Evolutionary conservation across 2,888 invertebrate species (phyloP).

Genomic region (Bugula neritina): DNA sequence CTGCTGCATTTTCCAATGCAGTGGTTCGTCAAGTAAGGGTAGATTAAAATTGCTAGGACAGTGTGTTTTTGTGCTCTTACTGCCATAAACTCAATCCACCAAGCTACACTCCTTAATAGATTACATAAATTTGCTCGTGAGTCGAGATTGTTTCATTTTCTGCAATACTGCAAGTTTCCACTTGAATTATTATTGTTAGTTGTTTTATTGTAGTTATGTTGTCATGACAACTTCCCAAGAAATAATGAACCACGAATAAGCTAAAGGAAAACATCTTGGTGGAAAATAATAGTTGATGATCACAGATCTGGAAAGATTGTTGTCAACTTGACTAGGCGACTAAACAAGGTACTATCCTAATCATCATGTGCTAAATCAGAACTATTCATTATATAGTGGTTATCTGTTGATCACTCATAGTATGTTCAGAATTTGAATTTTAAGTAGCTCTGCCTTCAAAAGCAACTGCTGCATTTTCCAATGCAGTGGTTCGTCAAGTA

Average conservation of each 20-base stretch:
- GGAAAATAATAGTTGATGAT: conserved; percentile 99
- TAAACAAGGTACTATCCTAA: conserved; percentile 70
- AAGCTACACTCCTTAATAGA: too few species aligned
- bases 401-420: too few species aligned
- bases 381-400: background rate
- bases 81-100: conserved; percentile 1
- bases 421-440: too few species aligned
- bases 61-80: background rate
- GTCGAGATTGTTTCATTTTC: too few species aligned
- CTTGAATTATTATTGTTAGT: too few species aligned
- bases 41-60: background rate
- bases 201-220: conserved; percentile 54
- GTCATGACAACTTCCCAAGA: conserved; percentile 98
- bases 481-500: conserved; percentile 17
- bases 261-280: conserved; percentile 98
- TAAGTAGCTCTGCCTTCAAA: conserved; percentile 19
- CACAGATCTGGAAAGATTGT: conserved; percentile 99
- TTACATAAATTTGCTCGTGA: too few species aligned
- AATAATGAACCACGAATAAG: conserved; percentile 99
- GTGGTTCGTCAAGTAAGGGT: conserved; percentile 8
- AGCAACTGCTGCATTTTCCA: background rate
- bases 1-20: background rate
- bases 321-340: conserved; percentile 92
- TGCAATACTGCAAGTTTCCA: too few species aligned
- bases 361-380: background rate